Conservation (phyloP, 2,888 invertebrate genomes). For the Itoplectis maculator region DNA sequence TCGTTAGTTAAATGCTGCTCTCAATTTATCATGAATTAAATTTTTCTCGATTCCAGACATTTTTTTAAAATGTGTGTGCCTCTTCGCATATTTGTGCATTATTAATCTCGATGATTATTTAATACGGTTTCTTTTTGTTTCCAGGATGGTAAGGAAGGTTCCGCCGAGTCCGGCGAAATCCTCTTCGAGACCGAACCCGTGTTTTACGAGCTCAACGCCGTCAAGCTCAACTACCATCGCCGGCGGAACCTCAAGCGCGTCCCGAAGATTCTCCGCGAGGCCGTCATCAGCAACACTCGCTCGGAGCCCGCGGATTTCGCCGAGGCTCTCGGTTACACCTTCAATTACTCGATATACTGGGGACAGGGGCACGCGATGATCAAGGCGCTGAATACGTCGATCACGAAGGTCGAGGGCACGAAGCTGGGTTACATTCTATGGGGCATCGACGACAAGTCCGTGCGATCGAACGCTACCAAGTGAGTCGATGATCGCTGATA, state of each 20-base stretch:
- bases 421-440: slow-evolving; percentile 88
- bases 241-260: slow-evolving; percentile 85
- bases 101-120: not conserved
- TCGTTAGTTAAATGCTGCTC: no score
- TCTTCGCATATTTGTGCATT: no score
- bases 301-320: slow-evolving; percentile 88
- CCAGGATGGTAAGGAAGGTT: slow-evolving; percentile 77
- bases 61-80: no score
- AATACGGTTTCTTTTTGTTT: slow-evolving; percentile 15
- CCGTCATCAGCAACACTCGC: slow-evolving; percentile 85
- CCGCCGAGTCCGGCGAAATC: slow-evolving; percentile 87
- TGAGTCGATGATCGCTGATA: slow-evolving; percentile 73
- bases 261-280: slow-evolving; percentile 81
- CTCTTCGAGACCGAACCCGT: slow-evolving; percentile 93
- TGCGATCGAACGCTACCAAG: slow-evolving; percentile 86
- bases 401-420: slow-evolving; percentile 87
- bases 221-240: slow-evolving; percentile 87
- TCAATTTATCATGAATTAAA: no score
- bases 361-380: slow-evolving; percentile 91
- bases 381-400: slow-evolving; percentile 89
- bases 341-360: slow-evolving; percentile 91
- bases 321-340: slow-evolving; percentile 90
- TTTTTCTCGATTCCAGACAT: no score
- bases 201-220: slow-evolving; percentile 90
- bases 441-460: slow-evolving; percentile 87